Evolutionary conservation across 1,140 invertebrate genomes (phyloP), one percentile per base, ranked within the genome.

Genomic region (Brachionus koreanus): DNA sequence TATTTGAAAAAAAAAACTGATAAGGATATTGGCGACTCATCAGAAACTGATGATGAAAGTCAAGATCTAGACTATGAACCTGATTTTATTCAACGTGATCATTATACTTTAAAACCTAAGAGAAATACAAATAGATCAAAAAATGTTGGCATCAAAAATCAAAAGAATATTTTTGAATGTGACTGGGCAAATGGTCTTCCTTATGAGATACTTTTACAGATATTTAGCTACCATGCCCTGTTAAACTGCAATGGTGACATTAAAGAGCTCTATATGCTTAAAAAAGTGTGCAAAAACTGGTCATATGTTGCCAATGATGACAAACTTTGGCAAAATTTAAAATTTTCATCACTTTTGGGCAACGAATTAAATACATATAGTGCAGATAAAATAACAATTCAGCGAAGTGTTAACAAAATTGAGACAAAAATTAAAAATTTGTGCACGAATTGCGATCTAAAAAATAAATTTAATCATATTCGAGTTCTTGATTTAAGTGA

Each of bases 261-360:
- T 19, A 35, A 61, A 29, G 16, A 79, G 19, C 23, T 79, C 19
- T n/a, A 33, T 23, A 79, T 29, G 19, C 13, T 65, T 16, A 57
- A 65, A 57, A 61, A 61, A 57, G 76, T 79, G 3, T 79, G 76
- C 37, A 37, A 42, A 57, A 42, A 79, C 25, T 79, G 76, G 76
- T 57, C 49, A 6, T 9, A 9, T 23, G 49, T 79, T 9, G 76
- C 49, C 10, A 19, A 79, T 79, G 76, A 79, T 65, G 16, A 46
- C 35, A 57, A 65, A 19, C 35, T 79, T 16, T 79, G 76, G 76
- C 9, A 29, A 9, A 39, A 43, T 61, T 79, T 79, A 61, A 79
- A 65, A 57, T 79, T 57, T 42, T 79, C 49, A 19, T 57, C 16
- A 13, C 33, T 79, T 19, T 79, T 79, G 19, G 49, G 37, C 35